Evolutionary conservation across 1,140 invertebrate species (phyloP).

Genomic region (Lordiphosa mommai): DNA sequence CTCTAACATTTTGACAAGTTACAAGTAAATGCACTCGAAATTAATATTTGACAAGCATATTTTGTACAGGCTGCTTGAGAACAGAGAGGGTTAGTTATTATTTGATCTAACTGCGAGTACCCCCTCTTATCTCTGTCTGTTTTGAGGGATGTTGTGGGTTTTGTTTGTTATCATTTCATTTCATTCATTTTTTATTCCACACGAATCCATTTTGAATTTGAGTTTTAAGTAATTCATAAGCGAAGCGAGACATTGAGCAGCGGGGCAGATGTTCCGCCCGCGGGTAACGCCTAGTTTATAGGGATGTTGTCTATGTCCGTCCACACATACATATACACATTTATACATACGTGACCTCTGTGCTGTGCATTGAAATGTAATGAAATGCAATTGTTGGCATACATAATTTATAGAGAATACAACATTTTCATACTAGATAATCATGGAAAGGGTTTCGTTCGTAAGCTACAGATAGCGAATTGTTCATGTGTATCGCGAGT

Average conservation of each 20-base stretch:
- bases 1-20: slow-evolving; percentile 4
- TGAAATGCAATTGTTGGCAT: slow-evolving; percentile 46
- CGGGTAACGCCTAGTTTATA: neutral
- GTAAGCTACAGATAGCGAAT: no score
- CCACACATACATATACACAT: slow-evolving; percentile 1
- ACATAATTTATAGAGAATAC: slow-evolving; percentile 36
- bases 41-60: neutral
- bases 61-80: slow-evolving; percentile 15
- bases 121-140: slow-evolving; percentile 13
- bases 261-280: slow-evolving; percentile 49
- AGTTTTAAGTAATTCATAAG: slow-evolving; percentile 58
- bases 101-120: slow-evolving; percentile 29
- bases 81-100: slow-evolving; percentile 60
- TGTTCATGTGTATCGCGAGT: no score
- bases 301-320: slow-evolving; percentile 16
- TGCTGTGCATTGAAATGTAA: slow-evolving; percentile 22
- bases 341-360: neutral
- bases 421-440: no score
- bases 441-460: no score
- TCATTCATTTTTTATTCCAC: slow-evolving; percentile 45
- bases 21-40: slow-evolving; percentile 16
- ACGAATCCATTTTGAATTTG: slow-evolving; percentile 62
- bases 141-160: neutral
- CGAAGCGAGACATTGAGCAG: slow-evolving; percentile 2
- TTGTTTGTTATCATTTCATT: slow-evolving; percentile 58